Evolutionary conservation across 2,113 vertebrate species (phyloP), one percentile per base, ranked within the genome.

Genomic region (Heteronetta atricapilla): DNA sequence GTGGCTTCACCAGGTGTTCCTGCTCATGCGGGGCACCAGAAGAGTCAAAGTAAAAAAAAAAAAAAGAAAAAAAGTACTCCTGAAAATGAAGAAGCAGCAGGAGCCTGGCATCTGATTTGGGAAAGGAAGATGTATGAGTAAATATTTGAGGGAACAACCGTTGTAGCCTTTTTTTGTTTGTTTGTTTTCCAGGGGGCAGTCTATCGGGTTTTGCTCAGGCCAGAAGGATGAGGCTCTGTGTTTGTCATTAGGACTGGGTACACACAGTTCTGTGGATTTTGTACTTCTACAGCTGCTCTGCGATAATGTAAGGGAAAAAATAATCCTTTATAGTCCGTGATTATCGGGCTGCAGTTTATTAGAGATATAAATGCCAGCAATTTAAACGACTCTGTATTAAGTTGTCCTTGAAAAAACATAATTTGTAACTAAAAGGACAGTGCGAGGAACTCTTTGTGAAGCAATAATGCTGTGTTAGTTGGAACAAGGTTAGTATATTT

Each of bases 321-420:
- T 91, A 97, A 98, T 98, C 93, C 92, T 98, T 98, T 98, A 98
- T 95, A 95, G 95, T 96, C 89, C 64, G 33, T 86, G 91, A 97
- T 98, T 97, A 98, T 98, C 96, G 56, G 92, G 82, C 96, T 97
- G 92, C 96, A 96, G 96, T 94, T 98, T 98, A 98, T 98, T 98
- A 98, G 97, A 97, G 96, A 97, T 96, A 97, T 87, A 95, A 97
- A 94, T 95, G 94, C 86, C 85, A 96, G 88, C 84, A 96, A 97
- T 98, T 97, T 96, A 97, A 97, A 98, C 96, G 63, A 83, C 93
- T 93, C 40, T 80, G 52, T 91, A 96, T 97, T 97, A 97, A 97
- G 66, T 92, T 96, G 96, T 93, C 97, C 97, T 98, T 98, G 97
- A 95, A 96, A 97, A 96, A 88, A 26, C n/a, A 84, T 53, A 67